These are phyloP conservation scores for Peromyscus aztecus DNA, from an alignment of 2,797 vertebrate species.

Conservation along the genomic window DNA sequence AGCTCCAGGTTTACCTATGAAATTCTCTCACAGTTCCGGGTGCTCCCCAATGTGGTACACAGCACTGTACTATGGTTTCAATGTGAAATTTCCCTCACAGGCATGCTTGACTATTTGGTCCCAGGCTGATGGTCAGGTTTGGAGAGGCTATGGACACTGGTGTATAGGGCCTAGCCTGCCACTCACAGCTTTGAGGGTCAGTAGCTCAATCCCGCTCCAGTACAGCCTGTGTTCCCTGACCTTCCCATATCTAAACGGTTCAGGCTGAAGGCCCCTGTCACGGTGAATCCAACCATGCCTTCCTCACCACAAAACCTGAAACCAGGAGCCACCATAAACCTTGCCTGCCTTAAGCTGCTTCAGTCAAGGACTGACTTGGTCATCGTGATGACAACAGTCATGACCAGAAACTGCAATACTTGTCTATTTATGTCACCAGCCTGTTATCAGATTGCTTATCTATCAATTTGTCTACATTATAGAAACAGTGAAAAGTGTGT, in stretches of 20 bases:
- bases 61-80: neutral
- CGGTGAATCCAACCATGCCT: neutral
- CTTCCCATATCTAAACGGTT: neutral
- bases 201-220: neutral
- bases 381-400: neutral
- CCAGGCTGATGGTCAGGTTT: neutral
- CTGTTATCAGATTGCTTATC: neutral
- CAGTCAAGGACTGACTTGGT: neutral
- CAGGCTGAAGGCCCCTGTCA: neutral
- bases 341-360: neutral
- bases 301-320: neutral
- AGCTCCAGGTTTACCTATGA: neutral
- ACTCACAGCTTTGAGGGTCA: neutral
- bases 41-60: neutral
- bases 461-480: neutral
- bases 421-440: neutral
- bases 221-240: neutral
- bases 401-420: neutral
- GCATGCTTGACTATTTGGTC: neutral
- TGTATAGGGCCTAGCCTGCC: neutral
- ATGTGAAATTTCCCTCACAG: neutral
- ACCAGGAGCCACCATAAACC: neutral
- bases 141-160: neutral
- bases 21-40: neutral
- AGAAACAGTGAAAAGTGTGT: neutral